Evolutionary conservation across 1,140 invertebrate species (phyloP), one percentile per base, ranked within the genome.

Genomic region (Drosophila seguyi): DNA sequence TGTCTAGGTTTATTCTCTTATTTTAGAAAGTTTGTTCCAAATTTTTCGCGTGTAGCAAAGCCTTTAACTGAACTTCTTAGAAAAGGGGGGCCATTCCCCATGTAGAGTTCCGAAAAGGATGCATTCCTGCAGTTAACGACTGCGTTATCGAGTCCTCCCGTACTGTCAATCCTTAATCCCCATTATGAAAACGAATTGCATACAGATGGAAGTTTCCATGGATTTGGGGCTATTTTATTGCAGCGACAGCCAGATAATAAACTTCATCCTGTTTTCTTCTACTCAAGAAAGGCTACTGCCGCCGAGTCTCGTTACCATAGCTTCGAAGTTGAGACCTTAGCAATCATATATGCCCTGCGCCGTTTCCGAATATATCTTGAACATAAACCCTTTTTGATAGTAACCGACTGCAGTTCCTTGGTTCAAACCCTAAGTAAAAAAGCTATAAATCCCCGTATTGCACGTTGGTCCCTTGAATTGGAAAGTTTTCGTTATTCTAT

Each of bases 1-100:
- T 58, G n/a, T 29, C 13, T 61, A 11, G n/a, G 34, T 39, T 20
- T 61, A 18, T 58, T 56, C 3, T 65, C 52, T 3, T 56, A 56
- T 25, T 63, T 44, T 18, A 34, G 55, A 2, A 58, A 58, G 6
- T 48, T 58, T 7, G 42, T 48, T 11, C 4, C 5, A 20, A 27
- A 34, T 11, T 6, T 25, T 25, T 25, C 25, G 25, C 25, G 25
- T 25, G 25, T 25, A 25, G 25, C 25, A 25, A 25, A 25, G 25
- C 25, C 25, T 25, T 25, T 25, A 25, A 25, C 25, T 25, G 25
- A 25, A 2, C 25, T 25, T 25, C 25, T 25, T 25, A 25, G 25
- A 25, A 25, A 25, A 25, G 25, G 25, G 4, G 25, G 25, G 7
- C 13, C 25, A 3, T 36, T 52, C 20, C 18, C 36, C 1, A 62